Evolutionary conservation across 2,797 vertebrate genomes (phyloP).

Genomic region (Hydrophis major): DNA sequence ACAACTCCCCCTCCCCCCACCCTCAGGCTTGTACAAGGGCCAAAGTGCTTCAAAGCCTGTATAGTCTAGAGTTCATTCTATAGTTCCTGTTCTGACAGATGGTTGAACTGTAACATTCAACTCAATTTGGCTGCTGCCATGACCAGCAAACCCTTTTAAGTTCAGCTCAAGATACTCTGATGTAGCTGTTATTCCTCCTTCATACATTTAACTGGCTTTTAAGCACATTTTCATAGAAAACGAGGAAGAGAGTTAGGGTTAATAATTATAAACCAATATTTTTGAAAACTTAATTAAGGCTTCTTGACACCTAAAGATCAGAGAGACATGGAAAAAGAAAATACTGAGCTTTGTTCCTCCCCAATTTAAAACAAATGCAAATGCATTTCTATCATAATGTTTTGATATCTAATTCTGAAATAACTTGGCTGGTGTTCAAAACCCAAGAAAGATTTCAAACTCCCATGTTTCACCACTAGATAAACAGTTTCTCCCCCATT

Average conservation of each 20-base stretch:
- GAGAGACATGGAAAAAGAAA: not conserved
- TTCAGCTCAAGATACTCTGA: not conserved
- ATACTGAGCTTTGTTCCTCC: slow-evolving; percentile 57
- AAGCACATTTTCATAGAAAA: not conserved
- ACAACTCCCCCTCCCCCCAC: not conserved
- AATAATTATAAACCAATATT: slow-evolving; percentile 13
- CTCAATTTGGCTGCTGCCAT: not conserved
- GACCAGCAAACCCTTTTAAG: not conserved
- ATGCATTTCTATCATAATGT: slow-evolving; percentile 58
- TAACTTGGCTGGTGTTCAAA: slow-evolving; percentile 61
- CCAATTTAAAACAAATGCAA: slow-evolving; percentile 60
- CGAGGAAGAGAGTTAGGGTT: not conserved
- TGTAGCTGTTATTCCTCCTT: slow-evolving; percentile 24
- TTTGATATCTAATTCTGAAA: slow-evolving; percentile 68
- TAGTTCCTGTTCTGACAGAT: not conserved
- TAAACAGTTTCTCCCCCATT: slow-evolving; percentile 52
- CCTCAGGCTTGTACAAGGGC: not conserved
- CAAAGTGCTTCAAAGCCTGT: not conserved
- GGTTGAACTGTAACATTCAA: not conserved
- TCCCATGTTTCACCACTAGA: slow-evolving; percentile 55
- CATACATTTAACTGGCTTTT: slow-evolving; percentile 11
- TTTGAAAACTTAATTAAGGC: not conserved
- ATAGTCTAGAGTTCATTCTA: not conserved
- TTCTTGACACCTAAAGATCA: not conserved
- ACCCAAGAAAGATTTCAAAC: slow-evolving; percentile 61